Percentiles rank a stretch among this genome's conserved stretches.
phyloP scores from a whole-genome alignment of 2,113 vertebrate species.

The Solea solea region DNA sequence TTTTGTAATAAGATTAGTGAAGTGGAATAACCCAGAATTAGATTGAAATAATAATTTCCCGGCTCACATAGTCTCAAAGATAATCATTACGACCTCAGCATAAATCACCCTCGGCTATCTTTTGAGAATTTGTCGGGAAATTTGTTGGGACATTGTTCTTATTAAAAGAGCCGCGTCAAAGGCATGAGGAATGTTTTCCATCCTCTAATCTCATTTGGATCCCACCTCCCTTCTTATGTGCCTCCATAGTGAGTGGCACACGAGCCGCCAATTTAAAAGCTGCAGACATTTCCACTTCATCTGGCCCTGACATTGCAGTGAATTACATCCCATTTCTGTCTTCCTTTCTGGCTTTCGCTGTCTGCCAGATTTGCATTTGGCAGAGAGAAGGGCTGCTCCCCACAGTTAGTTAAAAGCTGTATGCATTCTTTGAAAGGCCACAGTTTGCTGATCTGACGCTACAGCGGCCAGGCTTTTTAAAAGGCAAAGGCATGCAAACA shows the following conservation, averaged over 20 bases:
- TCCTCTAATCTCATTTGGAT: conserved; percentile 58
- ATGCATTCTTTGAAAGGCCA: conserved; percentile 56
- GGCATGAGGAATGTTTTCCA: conserved; percentile 44
- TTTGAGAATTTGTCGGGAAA: conserved; percentile 26
- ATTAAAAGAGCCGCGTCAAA: conserved; percentile 47
- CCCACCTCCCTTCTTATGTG: conserved; percentile 45
- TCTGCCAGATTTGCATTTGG: conserved; percentile 71
- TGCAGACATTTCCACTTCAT: conserved; percentile 74
- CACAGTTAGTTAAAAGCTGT: conserved; percentile 70
- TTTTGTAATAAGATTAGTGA: conserved; percentile 57
- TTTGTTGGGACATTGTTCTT: conserved; percentile 9
- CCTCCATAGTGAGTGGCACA: conserved; percentile 43
- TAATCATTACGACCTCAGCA: conserved; percentile 30
- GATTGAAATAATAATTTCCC: conserved; percentile 60
- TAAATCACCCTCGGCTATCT: conserved; percentile 46
- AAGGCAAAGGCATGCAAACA: conserved; percentile 36
- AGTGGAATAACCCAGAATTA: conserved; percentile 67
- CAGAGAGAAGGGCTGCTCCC: conserved; percentile 48
- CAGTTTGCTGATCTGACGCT: conserved; percentile 58
- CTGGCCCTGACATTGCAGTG: conserved; percentile 61
- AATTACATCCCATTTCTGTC: conserved; percentile 62
- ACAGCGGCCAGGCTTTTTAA: conserved; percentile 49
- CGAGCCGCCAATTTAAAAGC: conserved; percentile 66
- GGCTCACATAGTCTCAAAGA: conserved; percentile 45
- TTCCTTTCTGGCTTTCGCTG: conserved; percentile 49